Base-by-base conservation (phyloP, 1,140 invertebrate genomes). In the Bombus sylvicola region DNA sequence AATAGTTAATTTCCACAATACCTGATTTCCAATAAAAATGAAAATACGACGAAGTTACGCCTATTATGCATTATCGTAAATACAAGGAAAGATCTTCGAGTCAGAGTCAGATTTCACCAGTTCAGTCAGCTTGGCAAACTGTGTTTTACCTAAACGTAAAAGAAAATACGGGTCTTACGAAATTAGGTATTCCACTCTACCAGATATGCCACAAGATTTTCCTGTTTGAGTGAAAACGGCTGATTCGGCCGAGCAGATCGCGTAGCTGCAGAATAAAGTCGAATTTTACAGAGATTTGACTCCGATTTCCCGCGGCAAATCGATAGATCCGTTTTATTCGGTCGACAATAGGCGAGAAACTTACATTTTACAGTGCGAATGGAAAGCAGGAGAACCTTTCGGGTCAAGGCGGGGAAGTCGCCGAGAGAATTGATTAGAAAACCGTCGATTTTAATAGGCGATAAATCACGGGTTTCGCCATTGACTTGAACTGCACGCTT, bases 361-460 rank as follows among this genome's bases (percentile, higher is more conserved):
- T 31, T 47, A 41, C 28, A 77, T 28, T 77, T 59, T 25, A n/a
- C 75, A n/a, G 37, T 1, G 6, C 57, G 0, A 22, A 62, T 62
- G 57, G 37, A 59, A 76, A 78, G 37, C 75, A n/a, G 9, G 25
- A 3, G 37, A 37, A 18, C 13, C 37, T 78, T 31, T 62, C 66
- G 53, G 83, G 83, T 80, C 83, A 85, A 85, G 83, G 83, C 76
- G 66, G 76, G 68, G 83, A 72, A 72, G 39, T 72, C 53, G 68
- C 34, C 22, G 39, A 57, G 77, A 80, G 83, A 85, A 85, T 85
- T 85, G 83, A 85, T 85, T 80, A 85, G 83, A 85, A 85, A 85
- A 85, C 83, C 83, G 83, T 85, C 83, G 83, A 85, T 85, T 85
- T 85, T 80, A 85, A 85, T 85, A 72, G 83, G 57, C 83, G 83